Evolutionary conservation across 1,140 invertebrate genomes (phyloP).

Genomic region (Hermatobates lingyangjiaoensis): DNA sequence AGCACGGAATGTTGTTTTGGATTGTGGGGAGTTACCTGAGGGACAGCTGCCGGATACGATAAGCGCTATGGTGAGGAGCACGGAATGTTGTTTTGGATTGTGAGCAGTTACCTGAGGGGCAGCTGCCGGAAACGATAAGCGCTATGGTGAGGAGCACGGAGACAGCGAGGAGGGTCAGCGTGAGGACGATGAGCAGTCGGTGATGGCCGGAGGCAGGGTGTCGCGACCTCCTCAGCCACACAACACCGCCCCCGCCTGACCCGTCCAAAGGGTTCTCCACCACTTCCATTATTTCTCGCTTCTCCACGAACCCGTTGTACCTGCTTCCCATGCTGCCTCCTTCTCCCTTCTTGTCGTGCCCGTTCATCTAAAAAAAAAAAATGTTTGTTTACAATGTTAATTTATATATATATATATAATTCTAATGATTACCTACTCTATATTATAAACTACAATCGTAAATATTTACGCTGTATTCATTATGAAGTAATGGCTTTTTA

Average conservation of each 20-base stretch:
- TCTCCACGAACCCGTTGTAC: conserved; percentile 8
- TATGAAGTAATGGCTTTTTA: no score
- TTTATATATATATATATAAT: no score
- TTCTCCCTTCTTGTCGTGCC: not conserved
- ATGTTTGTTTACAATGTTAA: no score
- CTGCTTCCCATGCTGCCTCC: not conserved
- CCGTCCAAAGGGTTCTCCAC: conserved; percentile 9
- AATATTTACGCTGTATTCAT: no score
- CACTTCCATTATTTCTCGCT: conserved; percentile 9
- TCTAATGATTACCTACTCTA: no score
- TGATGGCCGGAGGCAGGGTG: conserved; percentile 1
- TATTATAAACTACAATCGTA: no score
- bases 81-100: no score
- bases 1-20: no score
- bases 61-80: no score
- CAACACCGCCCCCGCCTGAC: not conserved
- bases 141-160: conserved; percentile 6
- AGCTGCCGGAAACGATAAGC: not conserved
- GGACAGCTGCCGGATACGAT: no score
- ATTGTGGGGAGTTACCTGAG: no score
- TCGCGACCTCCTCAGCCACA: conserved; percentile 7
- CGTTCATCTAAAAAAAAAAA: no score
- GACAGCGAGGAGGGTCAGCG: conserved; percentile 11
- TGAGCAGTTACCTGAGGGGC: conserved; percentile 3
- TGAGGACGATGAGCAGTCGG: conserved; percentile 5